Evolutionary conservation across 2,113 vertebrate genomes (phyloP).

Genomic region (Acanthochromis polyacanthus): DNA sequence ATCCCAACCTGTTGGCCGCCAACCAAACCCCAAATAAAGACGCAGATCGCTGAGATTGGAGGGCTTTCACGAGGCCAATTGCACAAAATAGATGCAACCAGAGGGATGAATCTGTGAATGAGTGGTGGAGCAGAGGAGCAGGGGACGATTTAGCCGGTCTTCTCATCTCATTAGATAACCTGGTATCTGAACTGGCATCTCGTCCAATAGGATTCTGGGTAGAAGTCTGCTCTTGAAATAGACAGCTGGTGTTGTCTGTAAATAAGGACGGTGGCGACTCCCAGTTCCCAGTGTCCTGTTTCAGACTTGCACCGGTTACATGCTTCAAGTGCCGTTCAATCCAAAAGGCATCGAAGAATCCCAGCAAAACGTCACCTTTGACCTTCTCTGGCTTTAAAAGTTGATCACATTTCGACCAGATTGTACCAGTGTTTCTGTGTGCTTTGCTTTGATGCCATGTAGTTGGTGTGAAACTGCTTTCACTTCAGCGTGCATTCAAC

Average conservation of each 20-base stretch:
- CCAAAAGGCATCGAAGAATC: background rate
- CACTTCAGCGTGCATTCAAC: background rate
- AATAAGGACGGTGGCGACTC: constrained; percentile 49
- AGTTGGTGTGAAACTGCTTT: background rate
- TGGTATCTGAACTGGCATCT: constrained; percentile 14
- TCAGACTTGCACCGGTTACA: constrained; percentile 12
- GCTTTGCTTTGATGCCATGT: background rate
- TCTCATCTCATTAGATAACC: constrained; percentile 11
- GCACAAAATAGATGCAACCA: constrained; percentile 7
- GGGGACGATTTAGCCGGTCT: background rate
- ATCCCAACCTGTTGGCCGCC: background rate
- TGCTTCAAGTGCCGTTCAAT: constrained; percentile 36
- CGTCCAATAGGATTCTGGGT: constrained; percentile 3
- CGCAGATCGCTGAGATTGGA: constrained; percentile 1
- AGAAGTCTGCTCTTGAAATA: constrained; percentile 22
- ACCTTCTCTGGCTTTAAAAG: constrained; percentile 25
- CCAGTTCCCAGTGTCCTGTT: constrained; percentile 43
- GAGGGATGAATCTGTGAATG: constrained; percentile 6
- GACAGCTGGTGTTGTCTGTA: constrained; percentile 67
- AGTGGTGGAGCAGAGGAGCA: background rate
- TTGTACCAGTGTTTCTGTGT: background rate
- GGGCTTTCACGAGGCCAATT: background rate
- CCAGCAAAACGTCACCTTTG: constrained; percentile 42
- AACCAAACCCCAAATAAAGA: constrained; percentile 26
- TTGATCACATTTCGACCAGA: background rate